Base-by-base conservation (phyloP, 2,797 vertebrate genomes). In the Miichthys miiuy region DNA sequence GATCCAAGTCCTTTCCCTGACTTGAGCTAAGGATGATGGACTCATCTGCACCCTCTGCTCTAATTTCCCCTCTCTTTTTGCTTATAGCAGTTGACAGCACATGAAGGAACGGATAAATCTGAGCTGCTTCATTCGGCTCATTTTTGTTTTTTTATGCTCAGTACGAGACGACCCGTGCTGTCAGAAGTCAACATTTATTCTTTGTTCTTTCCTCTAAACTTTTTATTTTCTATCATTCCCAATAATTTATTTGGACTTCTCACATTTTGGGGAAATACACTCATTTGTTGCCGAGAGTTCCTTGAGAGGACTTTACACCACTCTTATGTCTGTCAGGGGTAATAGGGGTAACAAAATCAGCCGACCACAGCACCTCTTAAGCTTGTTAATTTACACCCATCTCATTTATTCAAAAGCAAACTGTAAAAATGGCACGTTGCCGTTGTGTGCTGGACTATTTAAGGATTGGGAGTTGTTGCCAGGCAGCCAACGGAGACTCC, bases 21-120 rank as follows among this genome's bases (percentile, higher is more conserved):
- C 71, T 86, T 65, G 18, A 76, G 65, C 62, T 82, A 46, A 87
- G 78, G 51, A 27, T 74, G 78, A 87, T 57, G 80, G 74, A 82
- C 82, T 84, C 10, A 41, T 75, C 71, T 64, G 72, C 46, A 46
- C 30, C 27, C 63, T 56, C 46, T 64, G 68, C 71, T 86, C 82
- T 72, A 71, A 77, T 69, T 80, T 12, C 60, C 21, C 42, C 2
- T 76, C 54, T 72, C 34, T 10, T 68, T 47, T 48, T 64, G 51
- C 58, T 82, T 30, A 66, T 11, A 63, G 18, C 64, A 38, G 65
- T 23, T 79, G 77, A 75, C 87, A 69, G 61, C 64, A 5, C 21
- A 48, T 27, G 68, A 71, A 73, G 50, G 63, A 82, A 61, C 25
- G 30, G 34, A 75, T 69, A 69, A 69, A 84, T 66, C 3, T 48